Base-by-base conservation (phyloP, 2,888 invertebrate genomes). In the Dione vanillae region DNA sequence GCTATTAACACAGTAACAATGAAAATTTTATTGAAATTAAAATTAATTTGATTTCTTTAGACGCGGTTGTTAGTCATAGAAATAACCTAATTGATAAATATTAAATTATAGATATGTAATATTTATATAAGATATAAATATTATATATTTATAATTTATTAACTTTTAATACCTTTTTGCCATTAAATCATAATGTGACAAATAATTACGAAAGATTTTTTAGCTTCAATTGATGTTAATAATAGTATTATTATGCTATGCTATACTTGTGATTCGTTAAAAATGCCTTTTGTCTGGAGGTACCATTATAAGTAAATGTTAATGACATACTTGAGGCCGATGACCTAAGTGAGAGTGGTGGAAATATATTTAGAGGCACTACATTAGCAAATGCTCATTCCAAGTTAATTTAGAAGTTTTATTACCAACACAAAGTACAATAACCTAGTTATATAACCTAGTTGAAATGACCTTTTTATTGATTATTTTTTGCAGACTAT, bases 291-390 rank as follows among this genome's bases (percentile, higher is more conserved):
- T 54, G 54, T 54, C 54, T 54, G 52, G 16, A 12, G 35, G 37
- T 62, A 47, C 43, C 20, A 59, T 27, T 59, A 59, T 59, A 59
- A 59, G 62, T 35, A 27, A 47, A 49, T 12, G 49, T 37, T 62
- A 68, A 72, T 62, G 71, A 69, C 72, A 66, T 66, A 65, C 47
- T 40, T n/a, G 35, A 61, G 72, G 65, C 37, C 62, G 27, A 51
- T 54, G 72, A 69, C 72, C 72, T 69, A 66, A 62, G 69, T 66
- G 56, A 56, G 69, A 66, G 51, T 62, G 52, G 16, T 61, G 12
- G 62, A 52, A 59, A 43, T 61, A 62, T 68, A 62, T 62, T n/a
- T 62, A 54, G 43, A 61, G 51, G 51, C 41, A 51, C 61, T 61
- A 52, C 52, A 49, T 68, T 19, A 59, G 35, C 35, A 45, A 35